phyloP scores from a whole-genome alignment of 2,797 vertebrate genomes.

The Rachycentron canadum region DNA sequence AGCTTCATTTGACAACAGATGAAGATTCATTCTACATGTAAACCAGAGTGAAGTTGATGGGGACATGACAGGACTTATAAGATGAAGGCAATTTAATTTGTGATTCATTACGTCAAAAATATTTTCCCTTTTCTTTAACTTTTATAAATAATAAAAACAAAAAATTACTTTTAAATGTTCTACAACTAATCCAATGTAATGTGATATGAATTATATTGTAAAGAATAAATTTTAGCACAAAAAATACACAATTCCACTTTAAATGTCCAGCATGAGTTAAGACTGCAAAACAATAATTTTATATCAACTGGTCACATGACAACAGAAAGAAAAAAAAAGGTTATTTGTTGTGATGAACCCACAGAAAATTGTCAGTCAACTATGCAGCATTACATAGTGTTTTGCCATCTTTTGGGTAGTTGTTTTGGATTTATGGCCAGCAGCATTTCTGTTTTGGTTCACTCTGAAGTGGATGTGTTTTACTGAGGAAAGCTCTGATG shows the following conservation, averaged over 20 bases:
- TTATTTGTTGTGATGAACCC: neutral
- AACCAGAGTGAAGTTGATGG: neutral
- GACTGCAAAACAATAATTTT: neutral
- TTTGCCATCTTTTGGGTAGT: neutral
- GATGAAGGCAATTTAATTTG: neutral
- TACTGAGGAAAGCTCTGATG: neutral
- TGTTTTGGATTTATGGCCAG: neutral
- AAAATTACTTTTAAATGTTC: neutral
- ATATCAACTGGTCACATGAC: neutral
- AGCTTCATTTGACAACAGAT: constrained; percentile 6
- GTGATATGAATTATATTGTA: neutral
- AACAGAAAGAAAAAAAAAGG: neutral
- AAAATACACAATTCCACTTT: neutral
- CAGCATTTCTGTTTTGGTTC: neutral
- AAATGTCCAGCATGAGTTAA: neutral
- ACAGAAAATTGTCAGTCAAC: neutral
- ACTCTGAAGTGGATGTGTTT: neutral
- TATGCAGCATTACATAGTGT: neutral
- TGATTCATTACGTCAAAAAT: neutral
- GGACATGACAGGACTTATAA: neutral
- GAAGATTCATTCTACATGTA: neutral
- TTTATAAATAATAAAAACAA: neutral
- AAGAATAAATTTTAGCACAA: neutral
- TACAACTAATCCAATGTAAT: neutral
- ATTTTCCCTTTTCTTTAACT: neutral